A percentile compares a stretch with the other conserved stretches of the same genome.
These are phyloP conservation scores for Muraenolepis orangiensis DNA, from an alignment of 2,797 vertebrate species.

Conservation along the genomic window DNA sequence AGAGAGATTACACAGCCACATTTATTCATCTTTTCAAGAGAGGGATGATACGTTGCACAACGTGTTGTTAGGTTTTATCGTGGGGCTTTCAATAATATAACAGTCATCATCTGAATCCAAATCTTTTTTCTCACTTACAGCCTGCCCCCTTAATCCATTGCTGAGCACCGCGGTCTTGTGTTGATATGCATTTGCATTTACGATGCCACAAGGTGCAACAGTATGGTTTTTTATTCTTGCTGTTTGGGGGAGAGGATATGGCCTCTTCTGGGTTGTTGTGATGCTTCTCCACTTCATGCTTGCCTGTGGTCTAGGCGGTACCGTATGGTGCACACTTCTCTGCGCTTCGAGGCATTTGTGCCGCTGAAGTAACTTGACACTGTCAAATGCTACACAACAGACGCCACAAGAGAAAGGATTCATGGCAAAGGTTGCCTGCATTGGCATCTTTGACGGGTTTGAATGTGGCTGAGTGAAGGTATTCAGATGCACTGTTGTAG, in stretches of 20 bases:
- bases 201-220: constrained; percentile 19
- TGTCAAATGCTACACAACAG: constrained; percentile 58
- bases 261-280: not conserved
- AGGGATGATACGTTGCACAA: constrained; percentile 67
- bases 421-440: not conserved
- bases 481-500: constrained; percentile 10
- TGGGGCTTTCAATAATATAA: constrained; percentile 64
- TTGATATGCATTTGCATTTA: constrained; percentile 10
- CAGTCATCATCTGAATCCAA: constrained; percentile 59
- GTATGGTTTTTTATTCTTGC: constrained; percentile 36
- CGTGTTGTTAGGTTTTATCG: constrained; percentile 63
- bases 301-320: constrained; percentile 28
- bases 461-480: not conserved
- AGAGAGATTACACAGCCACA: not conserved
- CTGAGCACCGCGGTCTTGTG: constrained; percentile 25
- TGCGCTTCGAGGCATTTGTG: constrained; percentile 65
- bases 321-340: constrained; percentile 62
- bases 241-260: constrained; percentile 15
- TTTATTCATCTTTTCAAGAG: not conserved
- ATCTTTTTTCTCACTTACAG: constrained; percentile 24
- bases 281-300: constrained; percentile 30
- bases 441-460: constrained; percentile 4
- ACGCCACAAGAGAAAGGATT: constrained; percentile 50
- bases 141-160: constrained; percentile 10
- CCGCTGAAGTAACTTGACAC: constrained; percentile 61